Evolutionary conservation across 64 coral and sea anemone genomes (phyloP), one percentile per base, ranked within the genome.

Genomic region (Platygyra sinensis): DNA sequence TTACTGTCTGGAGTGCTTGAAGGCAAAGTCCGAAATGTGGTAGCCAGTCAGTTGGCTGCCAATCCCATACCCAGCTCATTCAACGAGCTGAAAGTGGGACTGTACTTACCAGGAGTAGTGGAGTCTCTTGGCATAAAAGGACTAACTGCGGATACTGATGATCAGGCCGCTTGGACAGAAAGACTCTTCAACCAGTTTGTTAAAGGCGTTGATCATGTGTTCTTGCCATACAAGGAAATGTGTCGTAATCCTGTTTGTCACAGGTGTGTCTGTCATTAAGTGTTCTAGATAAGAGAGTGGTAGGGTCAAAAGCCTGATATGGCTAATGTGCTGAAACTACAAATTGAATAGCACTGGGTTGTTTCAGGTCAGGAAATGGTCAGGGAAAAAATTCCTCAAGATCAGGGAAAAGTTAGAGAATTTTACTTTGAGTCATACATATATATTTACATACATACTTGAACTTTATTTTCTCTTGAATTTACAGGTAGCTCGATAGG

Each of bases 231-330:
- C 22, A 69, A 82, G 1, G 89, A 90, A 38, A 8, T 80, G n/a
- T 90, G 89, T 39, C 64, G 31, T n/a, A 90, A 82, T 67, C 89
- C 78, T 22, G 89, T 90, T 82, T 90, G 89, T 60, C 79, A 90
- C 79, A 90, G 89, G 89, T 90, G 15, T 36, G 33, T 36, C 33
- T 36, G 33, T 36, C 33, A 36, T 36, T 36, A 1, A 36, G 33
- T 36, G 33, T 36, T 36, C 33, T 3, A 36, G 33, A 36, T 36
- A 36, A 36, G 33, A 36, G 33, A 36, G 33, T 36, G 33, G 33
- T 36, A 36, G 33, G 33, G 33, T 36, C 33, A 36, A 36, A 36
- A 36, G 33, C 33, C 33, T 36, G 33, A 36, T 36, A 36, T 36
- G 33, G 33, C 33, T 36, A 36, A 36, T 36, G 33, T 36, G 33